Base-by-base conservation (phyloP, 2,113 vertebrate genomes). In the Vulpes lagopus region DNA sequence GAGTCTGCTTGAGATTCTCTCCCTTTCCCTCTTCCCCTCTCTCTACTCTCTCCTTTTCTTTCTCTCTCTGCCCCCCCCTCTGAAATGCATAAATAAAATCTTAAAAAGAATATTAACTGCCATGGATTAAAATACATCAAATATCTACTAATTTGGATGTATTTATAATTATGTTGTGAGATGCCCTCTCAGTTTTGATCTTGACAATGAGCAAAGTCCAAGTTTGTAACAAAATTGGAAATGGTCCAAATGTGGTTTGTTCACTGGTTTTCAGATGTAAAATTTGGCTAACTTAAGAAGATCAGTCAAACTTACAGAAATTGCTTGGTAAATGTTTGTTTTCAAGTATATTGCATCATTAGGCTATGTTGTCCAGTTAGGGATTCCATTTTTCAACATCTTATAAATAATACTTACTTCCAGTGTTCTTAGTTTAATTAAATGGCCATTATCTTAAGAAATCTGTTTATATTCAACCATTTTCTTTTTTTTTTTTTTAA, bases 401-500 rank as follows among this genome's bases (percentile, higher is more conserved):
- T 35, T 89, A 4, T 87, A 35, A 69, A 17, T 84, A 78, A 86
- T 83, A 43, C 17, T 83, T 95, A 79, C 86, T 83, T 73, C 74
- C 49, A 76, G 22, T 85, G 30, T 67, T 96, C 38, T 59, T 55
- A 55, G 51, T 89, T 94, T 78, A 59, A 25, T 90, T 94, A 84
- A 51, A 20, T 83, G 38, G 30, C 16, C 23, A 67, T 82, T 83
- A 11, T 86, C 80, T 84, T 92, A 35, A 9, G 25, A 71, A 76
- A 84, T 60, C 32, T 94, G 43, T 43, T 43, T 43, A 53, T 93
- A 87, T 51, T 60, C 82, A 85, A 60, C 88, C 49, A 84, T 96
- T 93, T 80, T 95, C 71, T 81, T 73, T 96, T 93, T 80, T 95
- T 96, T 93, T 80, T 95, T 96, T 93, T 80, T 95, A n/a, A n/a